Conservation (phyloP, 2,113 vertebrate genomes). For the Dinomys branickii region DNA sequence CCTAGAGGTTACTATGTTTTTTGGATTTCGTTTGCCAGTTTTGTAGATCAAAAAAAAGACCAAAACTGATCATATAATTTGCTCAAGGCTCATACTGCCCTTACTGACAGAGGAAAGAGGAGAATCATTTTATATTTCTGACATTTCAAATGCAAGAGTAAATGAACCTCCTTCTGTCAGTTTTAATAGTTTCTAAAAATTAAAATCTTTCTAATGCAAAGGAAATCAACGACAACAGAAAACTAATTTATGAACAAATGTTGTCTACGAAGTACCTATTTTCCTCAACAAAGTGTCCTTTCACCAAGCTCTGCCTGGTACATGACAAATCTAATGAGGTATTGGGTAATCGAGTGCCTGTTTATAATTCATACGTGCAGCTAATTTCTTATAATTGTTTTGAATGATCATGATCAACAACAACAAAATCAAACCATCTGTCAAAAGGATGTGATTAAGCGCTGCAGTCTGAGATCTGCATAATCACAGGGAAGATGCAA, state of each 20-base stretch:
- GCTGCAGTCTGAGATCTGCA: not conserved
- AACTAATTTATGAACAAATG: not conserved
- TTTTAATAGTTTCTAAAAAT: not conserved
- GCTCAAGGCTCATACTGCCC: not conserved
- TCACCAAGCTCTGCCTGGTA: not conserved
- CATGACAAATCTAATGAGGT: not conserved
- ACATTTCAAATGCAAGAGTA: not conserved
- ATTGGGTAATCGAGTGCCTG: constrained; percentile 28
- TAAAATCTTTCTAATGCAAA: not conserved
- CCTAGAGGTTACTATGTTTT: not conserved
- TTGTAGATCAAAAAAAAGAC: constrained; percentile 8
- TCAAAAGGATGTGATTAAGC: not conserved
- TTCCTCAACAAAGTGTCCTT: not conserved
- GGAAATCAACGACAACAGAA: not conserved
- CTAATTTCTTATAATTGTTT: constrained; percentile 56
- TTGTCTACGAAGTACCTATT: not conserved
- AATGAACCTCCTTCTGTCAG: not conserved
- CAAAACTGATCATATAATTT: not conserved
- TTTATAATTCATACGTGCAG: constrained; percentile 35
- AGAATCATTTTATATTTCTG: not conserved
- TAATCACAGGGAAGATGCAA: not conserved
- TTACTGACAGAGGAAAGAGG: not conserved
- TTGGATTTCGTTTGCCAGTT: not conserved
- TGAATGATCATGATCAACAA: constrained; percentile 49
- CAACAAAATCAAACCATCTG: constrained; percentile 51